Evolutionary conservation across 2,888 invertebrate genomes (phyloP), one percentile per base, ranked within the genome.

Genomic region (Hofmannophila pseudospretella): DNA sequence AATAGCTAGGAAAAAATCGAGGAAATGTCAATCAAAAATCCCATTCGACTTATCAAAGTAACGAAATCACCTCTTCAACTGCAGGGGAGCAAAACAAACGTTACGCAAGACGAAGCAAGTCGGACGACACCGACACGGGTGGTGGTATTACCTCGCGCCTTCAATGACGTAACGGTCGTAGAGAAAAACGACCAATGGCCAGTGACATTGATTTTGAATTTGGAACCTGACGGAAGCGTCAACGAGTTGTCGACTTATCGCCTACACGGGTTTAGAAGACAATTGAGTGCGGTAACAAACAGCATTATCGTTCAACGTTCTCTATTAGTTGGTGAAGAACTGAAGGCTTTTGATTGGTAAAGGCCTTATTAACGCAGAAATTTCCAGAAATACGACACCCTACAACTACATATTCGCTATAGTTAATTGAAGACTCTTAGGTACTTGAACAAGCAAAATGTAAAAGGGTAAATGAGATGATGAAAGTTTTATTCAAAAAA

Each of bases 31-130:
- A 5, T 5, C 5, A 5, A 16, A 16, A 23, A 2, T n/a, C 23
- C 8, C 4, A 23, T 23, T 23, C n/a, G n/a, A 23, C 23, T 23
- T n/a, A 23, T n/a, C n/a, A 23, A n/a, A 23, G 23, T 23, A 23
- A 23, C n/a, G 8, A n/a, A 23, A n/a, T n/a, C n/a, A 23, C n/a
- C 23, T 23, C n/a, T 23, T 8, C 3, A n/a, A 23, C 23, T 23
- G n/a, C 8, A n/a, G 45, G 54, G 60, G 56, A 58, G 51, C 48
- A 49, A 56, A 49, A 32, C 38, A 34, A 59, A 58, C 53, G 72
- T 74, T 69, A 76, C 70, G 78, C 71, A 67, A 71, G 70, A 71
- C 47, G 53, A 47, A 59, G 44, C 66, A 78, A 66, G 58, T 67
- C 60, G 70, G 69, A 50, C 75, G 60, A 32, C 13, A 37, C 25